These are phyloP conservation scores for Pelmatolapia mariae DNA, from an alignment of 2,113 vertebrate species.

Conservation along the genomic window DNA sequence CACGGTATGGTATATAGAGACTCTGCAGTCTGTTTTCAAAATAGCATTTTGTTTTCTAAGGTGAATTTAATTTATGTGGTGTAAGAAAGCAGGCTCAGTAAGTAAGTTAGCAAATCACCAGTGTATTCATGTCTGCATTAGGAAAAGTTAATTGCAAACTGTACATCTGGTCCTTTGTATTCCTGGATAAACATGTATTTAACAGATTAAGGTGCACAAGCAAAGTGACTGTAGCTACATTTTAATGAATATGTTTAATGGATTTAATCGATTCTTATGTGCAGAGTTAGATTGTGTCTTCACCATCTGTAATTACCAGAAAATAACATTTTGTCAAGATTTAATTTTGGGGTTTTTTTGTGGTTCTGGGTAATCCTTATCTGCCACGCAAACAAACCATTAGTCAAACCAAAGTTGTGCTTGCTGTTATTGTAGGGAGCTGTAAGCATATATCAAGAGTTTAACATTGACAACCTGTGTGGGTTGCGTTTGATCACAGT, in stretches of 20 bases:
- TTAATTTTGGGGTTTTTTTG: fast-evolving
- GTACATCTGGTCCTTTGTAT: background rate
- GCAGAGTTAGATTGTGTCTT: background rate
- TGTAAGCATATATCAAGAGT: background rate
- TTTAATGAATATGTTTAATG: background rate
- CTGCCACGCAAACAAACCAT: background rate
- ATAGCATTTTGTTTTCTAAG: background rate
- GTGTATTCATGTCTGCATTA: background rate
- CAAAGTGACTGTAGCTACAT: background rate
- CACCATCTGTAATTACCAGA: background rate
- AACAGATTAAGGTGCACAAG: background rate
- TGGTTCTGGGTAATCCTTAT: background rate
- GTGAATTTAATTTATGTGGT: background rate
- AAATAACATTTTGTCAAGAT: background rate
- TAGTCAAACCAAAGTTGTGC: background rate
- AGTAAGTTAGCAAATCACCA: background rate
- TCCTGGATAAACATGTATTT: background rate
- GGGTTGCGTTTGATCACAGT: background rate
- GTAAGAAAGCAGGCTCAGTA: background rate
- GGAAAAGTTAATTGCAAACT: background rate
- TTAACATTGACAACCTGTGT: background rate
- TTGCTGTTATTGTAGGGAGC: background rate
- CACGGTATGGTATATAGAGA: background rate
- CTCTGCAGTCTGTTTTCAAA: background rate
- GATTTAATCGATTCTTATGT: background rate